Conservation (phyloP, 2,888 invertebrate species). For the Scaptomyza reducta region DNA sequence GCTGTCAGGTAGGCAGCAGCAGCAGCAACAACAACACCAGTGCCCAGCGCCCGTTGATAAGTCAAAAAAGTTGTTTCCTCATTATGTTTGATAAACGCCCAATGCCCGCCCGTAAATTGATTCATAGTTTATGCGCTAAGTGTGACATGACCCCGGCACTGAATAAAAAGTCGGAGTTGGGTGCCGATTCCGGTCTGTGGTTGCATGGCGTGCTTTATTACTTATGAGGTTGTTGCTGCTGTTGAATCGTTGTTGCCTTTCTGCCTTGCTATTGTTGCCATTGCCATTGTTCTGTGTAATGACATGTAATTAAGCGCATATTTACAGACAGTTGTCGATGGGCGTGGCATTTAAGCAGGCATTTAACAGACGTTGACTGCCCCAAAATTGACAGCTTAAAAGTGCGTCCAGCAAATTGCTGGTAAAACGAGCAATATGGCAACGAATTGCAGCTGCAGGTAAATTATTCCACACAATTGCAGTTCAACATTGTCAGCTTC, state of each 20-base stretch:
- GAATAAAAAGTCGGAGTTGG: constrained; percentile 28
- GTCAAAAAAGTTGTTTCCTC: constrained; percentile 78
- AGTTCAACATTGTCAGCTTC: constrained; percentile 17
- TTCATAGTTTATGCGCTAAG: constrained; percentile 80
- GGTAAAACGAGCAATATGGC: constrained; percentile 41
- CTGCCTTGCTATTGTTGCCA: constrained; percentile 19
- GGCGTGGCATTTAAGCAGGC: constrained; percentile 74
- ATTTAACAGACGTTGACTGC: constrained; percentile 70
- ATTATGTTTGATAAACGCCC: constrained; percentile 77
- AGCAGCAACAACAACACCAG: constrained; percentile 3
- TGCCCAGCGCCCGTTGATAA: constrained; percentile 64
- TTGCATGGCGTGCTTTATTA: constrained; percentile 71
- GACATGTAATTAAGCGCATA: constrained; percentile 83
- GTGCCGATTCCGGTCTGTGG: constrained; percentile 56
- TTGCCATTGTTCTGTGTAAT: constrained; percentile 70
- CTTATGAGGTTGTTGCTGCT: constrained; percentile 68
- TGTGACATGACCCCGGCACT: constrained; percentile 74
- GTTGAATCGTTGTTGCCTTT: constrained; percentile 21
- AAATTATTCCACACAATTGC: constrained; percentile 48
- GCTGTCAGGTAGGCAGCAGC: constrained; percentile 53
- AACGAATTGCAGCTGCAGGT: constrained; percentile 47
- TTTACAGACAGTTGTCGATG: constrained; percentile 71
- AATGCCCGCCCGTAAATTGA: constrained; percentile 71
- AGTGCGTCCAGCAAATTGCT: constrained; percentile 43
- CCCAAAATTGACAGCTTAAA: constrained; percentile 77